Evolutionary conservation across 2,888 invertebrate genomes (phyloP).

Genomic region (Chloroclysta siterata): DNA sequence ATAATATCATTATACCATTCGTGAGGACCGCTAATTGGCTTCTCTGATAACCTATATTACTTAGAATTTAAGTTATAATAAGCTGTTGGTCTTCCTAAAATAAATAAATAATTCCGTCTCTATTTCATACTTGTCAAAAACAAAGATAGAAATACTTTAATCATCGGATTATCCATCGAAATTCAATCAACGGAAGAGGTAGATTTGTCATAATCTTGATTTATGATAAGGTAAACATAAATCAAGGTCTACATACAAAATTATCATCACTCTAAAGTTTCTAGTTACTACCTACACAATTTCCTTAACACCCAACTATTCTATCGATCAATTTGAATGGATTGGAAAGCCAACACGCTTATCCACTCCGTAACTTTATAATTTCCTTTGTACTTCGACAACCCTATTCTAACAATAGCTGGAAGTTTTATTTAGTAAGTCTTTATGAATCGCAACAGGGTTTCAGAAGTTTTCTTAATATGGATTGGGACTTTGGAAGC

Average conservation of each 20-base stretch:
- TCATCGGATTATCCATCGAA: too few species aligned
- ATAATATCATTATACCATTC: too few species aligned
- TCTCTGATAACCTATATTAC: too few species aligned
- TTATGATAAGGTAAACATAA: too few species aligned
- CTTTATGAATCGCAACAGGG: slow-evolving; percentile 53
- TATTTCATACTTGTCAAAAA: too few species aligned
- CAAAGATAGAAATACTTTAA: too few species aligned
- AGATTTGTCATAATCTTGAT: too few species aligned
- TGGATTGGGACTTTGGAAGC: slow-evolving; percentile 47
- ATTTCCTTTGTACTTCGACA: slow-evolving; percentile 28
- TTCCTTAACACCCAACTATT: neutral
- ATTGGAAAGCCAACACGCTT: slow-evolving; percentile 20
- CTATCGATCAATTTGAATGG: slow-evolving; percentile 1
- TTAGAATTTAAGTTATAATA: too few species aligned
- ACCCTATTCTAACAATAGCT: slow-evolving; percentile 37
- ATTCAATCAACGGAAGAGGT: too few species aligned
- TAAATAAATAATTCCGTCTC: too few species aligned
- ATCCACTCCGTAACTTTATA: slow-evolving; percentile 25
- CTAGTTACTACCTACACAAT: neutral
- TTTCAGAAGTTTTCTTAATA: slow-evolving; percentile 46
- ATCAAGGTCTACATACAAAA: neutral
- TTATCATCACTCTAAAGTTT: neutral
- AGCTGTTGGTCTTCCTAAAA: too few species aligned
- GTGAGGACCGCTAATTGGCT: too few species aligned
- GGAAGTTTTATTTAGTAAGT: slow-evolving; percentile 53